phyloP scores from a whole-genome alignment of 1,140 invertebrate genomes.

The Pogonus chalceus region DNA sequence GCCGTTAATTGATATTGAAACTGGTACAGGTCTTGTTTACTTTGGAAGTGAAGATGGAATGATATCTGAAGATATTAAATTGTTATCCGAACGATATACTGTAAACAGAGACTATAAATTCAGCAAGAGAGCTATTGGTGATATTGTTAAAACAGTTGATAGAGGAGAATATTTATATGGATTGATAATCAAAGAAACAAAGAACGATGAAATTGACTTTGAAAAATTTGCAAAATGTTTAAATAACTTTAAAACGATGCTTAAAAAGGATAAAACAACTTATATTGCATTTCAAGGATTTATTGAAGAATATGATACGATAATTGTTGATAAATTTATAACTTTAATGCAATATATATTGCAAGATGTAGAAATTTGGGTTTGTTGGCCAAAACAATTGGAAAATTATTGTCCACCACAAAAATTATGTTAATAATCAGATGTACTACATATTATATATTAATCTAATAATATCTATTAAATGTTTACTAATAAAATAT shows the following conservation, averaged over 20 bases:
- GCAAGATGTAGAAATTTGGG: conserved; percentile 10
- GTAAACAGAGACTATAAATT: conserved; percentile 12
- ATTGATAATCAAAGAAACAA: conserved; percentile 8
- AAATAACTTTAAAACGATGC: conserved; percentile 1
- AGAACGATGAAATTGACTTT: conserved; percentile 11
- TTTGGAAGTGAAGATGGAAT: conserved; percentile 20
- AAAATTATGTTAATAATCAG: neutral
- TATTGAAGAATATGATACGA: conserved; percentile 2
- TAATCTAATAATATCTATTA: too few species aligned
- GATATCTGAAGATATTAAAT: conserved; percentile 20
- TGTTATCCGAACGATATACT: conserved; percentile 22
- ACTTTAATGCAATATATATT: conserved; percentile 13
- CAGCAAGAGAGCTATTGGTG: conserved; percentile 5
- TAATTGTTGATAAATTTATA: conserved; percentile 13
- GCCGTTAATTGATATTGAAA: conserved; percentile 20
- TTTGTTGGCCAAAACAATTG: conserved; percentile 10
- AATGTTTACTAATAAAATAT: too few species aligned
- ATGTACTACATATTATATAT: too few species aligned
- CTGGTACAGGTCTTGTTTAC: conserved; percentile 24
- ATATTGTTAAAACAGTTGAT: neutral
- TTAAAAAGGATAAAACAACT: conserved; percentile 8
- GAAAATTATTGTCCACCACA: neutral
- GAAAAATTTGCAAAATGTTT: conserved; percentile 9
- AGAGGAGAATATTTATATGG: conserved; percentile 12
- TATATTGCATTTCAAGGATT: conserved; percentile 17